A percentile compares a stretch with the other conserved stretches of the same genome.
Conservation (phyloP, 2,888 invertebrate species). For the Drosophila siamana region DNA sequence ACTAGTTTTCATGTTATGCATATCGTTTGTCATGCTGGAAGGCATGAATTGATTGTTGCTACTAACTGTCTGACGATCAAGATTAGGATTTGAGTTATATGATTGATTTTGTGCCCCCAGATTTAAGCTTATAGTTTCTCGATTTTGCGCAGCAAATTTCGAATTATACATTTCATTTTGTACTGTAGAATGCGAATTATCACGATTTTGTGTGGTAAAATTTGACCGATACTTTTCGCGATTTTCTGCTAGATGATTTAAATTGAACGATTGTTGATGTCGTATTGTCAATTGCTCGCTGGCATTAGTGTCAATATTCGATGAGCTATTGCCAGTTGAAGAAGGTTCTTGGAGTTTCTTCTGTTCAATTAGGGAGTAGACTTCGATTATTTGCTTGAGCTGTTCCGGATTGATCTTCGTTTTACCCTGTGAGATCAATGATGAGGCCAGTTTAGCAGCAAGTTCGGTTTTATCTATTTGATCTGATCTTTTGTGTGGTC, state of each 20-base stretch:
- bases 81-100: slow-evolving; percentile 14
- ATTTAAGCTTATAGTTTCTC: neutral
- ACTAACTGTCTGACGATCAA: neutral
- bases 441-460: slow-evolving; percentile 91
- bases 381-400: slow-evolving; percentile 91
- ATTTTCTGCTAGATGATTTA: neutral
- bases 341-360: slow-evolving; percentile 66
- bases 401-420: slow-evolving; percentile 92
- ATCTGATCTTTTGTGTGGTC: slow-evolving; percentile 11
- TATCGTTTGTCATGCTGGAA: slow-evolving; percentile 13
- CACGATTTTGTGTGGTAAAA: neutral
- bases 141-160: neutral
- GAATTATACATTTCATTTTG: neutral
- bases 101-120: neutral
- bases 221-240: neutral
- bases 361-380: slow-evolving; percentile 86
- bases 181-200: neutral
- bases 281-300: neutral
- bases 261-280: neutral
- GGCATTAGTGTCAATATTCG: neutral
- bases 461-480: slow-evolving; percentile 86
- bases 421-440: slow-evolving; percentile 92
- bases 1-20: slow-evolving; percentile 39
- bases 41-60: slow-evolving; percentile 14
- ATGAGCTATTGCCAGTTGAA: neutral